Evolutionary conservation across 2,113 vertebrate species (phyloP).

Genomic region (Toxostoma redivivum): DNA sequence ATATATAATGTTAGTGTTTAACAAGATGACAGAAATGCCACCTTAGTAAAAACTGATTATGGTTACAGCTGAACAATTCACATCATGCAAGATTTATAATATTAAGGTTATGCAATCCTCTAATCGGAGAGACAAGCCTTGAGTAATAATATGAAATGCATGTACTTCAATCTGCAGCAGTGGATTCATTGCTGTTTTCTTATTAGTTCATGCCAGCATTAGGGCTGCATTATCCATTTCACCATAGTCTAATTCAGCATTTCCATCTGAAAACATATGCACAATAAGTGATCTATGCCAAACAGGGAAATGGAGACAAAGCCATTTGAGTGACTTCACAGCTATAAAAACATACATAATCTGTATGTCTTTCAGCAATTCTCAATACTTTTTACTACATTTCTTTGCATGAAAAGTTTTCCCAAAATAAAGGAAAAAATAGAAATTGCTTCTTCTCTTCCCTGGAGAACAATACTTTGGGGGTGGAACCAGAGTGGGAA

Average conservation of each 20-base stretch:
- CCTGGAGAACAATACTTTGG: neutral
- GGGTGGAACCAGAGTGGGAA: neutral
- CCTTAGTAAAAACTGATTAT: conserved; percentile 81
- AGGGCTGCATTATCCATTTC: conserved; percentile 70
- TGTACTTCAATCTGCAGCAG: conserved; percentile 65
- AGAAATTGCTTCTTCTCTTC: neutral
- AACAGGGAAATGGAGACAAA: conserved; percentile 61
- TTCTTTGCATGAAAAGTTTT: conserved; percentile 18
- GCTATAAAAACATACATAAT: conserved; percentile 46
- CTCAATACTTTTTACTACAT: conserved; percentile 10
- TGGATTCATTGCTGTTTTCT: conserved; percentile 70
- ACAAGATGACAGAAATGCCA: conserved; percentile 79
- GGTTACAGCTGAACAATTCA: conserved; percentile 76
- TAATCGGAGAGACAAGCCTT: conserved; percentile 76
- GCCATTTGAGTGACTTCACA: conserved; percentile 56
- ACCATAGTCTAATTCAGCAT: conserved; percentile 72
- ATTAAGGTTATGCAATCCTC: conserved; percentile 83
- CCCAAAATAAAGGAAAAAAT: neutral
- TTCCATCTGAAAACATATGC: conserved; percentile 74
- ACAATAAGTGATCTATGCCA: conserved; percentile 73
- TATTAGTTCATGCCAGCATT: conserved; percentile 72
- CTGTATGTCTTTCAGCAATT: conserved; percentile 12
- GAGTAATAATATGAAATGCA: conserved; percentile 75
- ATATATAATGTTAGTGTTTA: conserved; percentile 78
- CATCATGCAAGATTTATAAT: conserved; percentile 78